Evolutionary conservation across 2,888 invertebrate species (phyloP).

Genomic region (Drosophila kokeensis): DNA sequence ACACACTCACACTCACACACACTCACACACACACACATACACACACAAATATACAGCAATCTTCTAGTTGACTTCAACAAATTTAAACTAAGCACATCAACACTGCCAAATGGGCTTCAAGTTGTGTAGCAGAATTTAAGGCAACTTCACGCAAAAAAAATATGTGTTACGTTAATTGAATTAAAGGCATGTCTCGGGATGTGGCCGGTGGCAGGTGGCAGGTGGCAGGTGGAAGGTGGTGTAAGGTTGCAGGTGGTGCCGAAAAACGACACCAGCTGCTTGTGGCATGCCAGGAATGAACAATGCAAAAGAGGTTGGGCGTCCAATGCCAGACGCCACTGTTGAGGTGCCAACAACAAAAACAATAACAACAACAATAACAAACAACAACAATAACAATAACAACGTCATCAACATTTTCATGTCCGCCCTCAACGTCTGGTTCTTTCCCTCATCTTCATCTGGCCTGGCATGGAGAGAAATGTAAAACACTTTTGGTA

Average conservation of each 20-base stretch:
- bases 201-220: constrained; percentile 4
- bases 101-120: constrained; percentile 20
- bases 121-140: constrained; percentile 29
- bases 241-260: constrained; percentile 12
- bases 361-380: constrained; percentile 21
- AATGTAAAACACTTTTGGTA: constrained; percentile 79
- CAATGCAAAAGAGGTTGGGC: constrained; percentile 29
- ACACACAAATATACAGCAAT: background rate
- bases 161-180: constrained; percentile 67
- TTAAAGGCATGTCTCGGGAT: constrained; percentile 39
- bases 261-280: constrained; percentile 67
- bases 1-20: background rate
- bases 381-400: constrained; percentile 34
- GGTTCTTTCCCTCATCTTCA: constrained; percentile 27
- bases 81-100: constrained; percentile 13
- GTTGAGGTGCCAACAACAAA: constrained; percentile 37
- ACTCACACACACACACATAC: background rate
- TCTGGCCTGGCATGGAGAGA: constrained; percentile 52
- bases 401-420: constrained; percentile 57
- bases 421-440: constrained; percentile 28
- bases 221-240: background rate
- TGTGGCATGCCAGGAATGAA: constrained; percentile 75
- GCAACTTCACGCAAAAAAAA: constrained; percentile 29
- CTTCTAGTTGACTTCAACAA: constrained; percentile 12
- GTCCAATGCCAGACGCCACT: constrained; percentile 58